phyloP scores from a whole-genome alignment of 1,140 invertebrate species.

The Drosophila trapezifrons region DNA sequence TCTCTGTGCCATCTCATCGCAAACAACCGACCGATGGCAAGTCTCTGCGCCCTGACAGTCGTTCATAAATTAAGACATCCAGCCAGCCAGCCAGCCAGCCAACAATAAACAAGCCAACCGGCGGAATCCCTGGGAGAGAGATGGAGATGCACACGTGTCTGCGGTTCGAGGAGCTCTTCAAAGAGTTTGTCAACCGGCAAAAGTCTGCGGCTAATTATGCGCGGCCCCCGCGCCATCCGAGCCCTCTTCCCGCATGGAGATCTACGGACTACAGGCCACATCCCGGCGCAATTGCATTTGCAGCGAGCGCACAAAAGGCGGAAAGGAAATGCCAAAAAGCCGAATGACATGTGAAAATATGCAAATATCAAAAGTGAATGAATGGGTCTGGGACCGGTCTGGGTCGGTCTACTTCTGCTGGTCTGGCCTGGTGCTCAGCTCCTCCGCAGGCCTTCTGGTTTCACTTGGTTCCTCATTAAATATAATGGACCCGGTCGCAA shows the following conservation, averaged over 20 bases:
- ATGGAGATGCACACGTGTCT: conserved; percentile 49
- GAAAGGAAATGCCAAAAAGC: conserved; percentile 72
- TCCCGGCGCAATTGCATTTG: conserved; percentile 51
- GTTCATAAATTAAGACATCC: conserved; percentile 81
- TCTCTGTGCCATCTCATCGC: conserved; percentile 28
- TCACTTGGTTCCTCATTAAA: conserved; percentile 60
- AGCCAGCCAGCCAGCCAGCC: too few relatives aligned
- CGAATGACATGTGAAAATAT: conserved; percentile 82
- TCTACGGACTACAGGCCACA: conserved; percentile 5
- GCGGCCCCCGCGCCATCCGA: conserved; percentile 5
- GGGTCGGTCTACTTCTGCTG: conserved; percentile 45
- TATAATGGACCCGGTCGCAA: conserved; percentile 75
- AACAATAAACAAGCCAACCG: conserved; percentile 73
- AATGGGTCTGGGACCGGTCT: conserved; percentile 68
- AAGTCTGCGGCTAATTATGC: conserved; percentile 81
- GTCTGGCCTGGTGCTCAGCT: conserved; percentile 23
- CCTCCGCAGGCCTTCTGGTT: conserved; percentile 4
- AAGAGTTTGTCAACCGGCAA: conserved; percentile 81
- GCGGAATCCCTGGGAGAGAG: conserved; percentile 33
- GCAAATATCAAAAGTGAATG: conserved; percentile 82
- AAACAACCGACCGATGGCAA: conserved; percentile 41
- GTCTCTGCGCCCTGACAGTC: conserved; percentile 56
- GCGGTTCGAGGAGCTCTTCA: conserved; percentile 63
- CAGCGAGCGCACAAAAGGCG: conserved; percentile 64
- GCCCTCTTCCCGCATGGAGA: conserved; percentile 19